Percentiles rank a stretch among this genome's conserved stretches.
phyloP scores from a whole-genome alignment of 2,888 invertebrate genomes.

The Dasypogon diadema region DNA sequence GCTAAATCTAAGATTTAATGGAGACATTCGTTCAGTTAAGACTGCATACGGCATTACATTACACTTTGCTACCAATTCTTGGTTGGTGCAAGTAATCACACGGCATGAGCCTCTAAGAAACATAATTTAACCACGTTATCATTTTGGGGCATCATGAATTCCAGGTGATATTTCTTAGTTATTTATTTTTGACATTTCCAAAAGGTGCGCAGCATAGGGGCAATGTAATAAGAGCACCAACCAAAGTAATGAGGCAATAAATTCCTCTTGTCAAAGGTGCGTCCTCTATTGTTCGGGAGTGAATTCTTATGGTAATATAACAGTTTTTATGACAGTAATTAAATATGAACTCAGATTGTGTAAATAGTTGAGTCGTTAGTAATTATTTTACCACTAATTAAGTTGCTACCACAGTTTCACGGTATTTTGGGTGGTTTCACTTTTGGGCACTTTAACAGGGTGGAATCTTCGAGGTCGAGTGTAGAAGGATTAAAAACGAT shows the following conservation, averaged over 20 bases:
- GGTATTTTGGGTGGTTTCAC: no score
- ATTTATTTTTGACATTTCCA: slow-evolving; percentile 4
- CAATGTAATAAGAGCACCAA: slow-evolving; percentile 6
- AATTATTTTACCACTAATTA: no score
- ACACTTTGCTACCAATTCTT: neutral
- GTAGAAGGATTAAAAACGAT: no score
- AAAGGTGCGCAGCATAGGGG: neutral
- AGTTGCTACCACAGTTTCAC: no score
- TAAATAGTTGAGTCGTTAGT: no score
- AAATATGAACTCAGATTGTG: neutral
- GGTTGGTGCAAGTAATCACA: neutral
- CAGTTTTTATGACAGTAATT: neutral
- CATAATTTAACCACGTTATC: slow-evolving; percentile 32
- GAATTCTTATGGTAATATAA: neutral
- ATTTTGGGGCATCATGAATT: slow-evolving; percentile 39
- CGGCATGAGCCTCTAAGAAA: neutral
- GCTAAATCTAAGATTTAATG: slow-evolving; percentile 4
- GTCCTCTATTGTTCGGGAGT: slow-evolving; percentile 5
- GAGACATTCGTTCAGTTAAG: neutral
- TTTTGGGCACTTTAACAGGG: no score
- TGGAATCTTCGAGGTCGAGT: no score
- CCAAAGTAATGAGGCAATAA: slow-evolving; percentile 1
- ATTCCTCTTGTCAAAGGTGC: slow-evolving; percentile 20
- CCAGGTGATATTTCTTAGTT: slow-evolving; percentile 28
- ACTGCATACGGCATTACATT: neutral